A percentile compares a stretch with the other conserved stretches of the same genome.
phyloP scores from a whole-genome alignment of 2,797 vertebrate genomes.

The Microctenopoma steveboyesi region DNA sequence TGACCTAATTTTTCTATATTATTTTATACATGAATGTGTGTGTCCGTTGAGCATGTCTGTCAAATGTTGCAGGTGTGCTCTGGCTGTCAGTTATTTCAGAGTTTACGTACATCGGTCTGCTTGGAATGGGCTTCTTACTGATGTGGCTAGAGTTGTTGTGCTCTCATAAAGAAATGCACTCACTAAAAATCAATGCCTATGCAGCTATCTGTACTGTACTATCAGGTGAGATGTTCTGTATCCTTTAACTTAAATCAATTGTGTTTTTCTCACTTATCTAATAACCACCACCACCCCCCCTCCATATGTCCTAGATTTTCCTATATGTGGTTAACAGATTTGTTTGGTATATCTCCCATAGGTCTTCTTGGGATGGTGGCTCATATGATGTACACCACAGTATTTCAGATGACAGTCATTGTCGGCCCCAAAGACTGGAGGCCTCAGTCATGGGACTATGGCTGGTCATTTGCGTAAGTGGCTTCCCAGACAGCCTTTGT shows the following conservation, averaged over 20 bases:
- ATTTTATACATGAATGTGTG: background rate
- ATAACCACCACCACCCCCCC: no score
- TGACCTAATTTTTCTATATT: background rate
- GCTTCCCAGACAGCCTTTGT: background rate
- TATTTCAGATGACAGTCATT: constrained; percentile 88
- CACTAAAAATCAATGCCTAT: constrained; percentile 88
- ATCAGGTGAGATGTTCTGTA: constrained; percentile 76
- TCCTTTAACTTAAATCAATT: background rate
- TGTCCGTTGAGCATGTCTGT: constrained; percentile 1
- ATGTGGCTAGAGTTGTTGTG: constrained; percentile 88
- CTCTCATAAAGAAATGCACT: constrained; percentile 85
- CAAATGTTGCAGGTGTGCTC: constrained; percentile 78
- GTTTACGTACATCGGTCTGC: constrained; percentile 87
- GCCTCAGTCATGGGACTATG: constrained; percentile 84
- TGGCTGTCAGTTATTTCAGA: constrained; percentile 86
- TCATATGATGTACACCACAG: constrained; percentile 89
- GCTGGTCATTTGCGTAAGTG: constrained; percentile 83
- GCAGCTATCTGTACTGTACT: constrained; percentile 88
- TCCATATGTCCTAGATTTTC: background rate
- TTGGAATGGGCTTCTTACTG: constrained; percentile 88
- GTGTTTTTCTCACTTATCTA: background rate
- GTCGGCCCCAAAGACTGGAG: constrained; percentile 89
- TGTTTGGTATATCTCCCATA: constrained; percentile 34
- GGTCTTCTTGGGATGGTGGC: constrained; percentile 88
- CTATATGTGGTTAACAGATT: background rate